Percentiles rank a stretch among this genome's conserved stretches.
These are phyloP conservation scores for Theonella swinhoei DNA, from an alignment of 37 sponge, comb jelly and placozoan species.

Conservation along the genomic window DNA sequence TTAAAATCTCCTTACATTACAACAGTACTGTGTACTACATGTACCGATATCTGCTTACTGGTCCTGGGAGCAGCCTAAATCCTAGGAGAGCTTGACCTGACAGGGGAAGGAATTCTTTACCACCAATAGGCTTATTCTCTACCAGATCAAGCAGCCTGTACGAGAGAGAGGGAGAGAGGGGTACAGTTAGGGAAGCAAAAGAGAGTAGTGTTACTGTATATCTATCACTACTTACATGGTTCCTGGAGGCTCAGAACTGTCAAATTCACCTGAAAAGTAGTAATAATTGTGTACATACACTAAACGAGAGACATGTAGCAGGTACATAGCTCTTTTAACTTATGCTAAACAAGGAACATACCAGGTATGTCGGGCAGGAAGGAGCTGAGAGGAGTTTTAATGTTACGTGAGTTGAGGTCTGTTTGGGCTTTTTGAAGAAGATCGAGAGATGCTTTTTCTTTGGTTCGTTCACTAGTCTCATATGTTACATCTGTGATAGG, in stretches of 20 bases:
- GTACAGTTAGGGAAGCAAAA: background rate
- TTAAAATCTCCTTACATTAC: no score
- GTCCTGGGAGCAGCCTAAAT: conserved; percentile 80
- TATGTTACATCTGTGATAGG: background rate
- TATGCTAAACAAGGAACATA: background rate
- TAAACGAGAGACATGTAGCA: background rate
- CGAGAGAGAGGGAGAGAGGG: no score
- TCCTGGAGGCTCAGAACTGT: conserved; percentile 38
- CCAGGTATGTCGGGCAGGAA: conserved; percentile 88
- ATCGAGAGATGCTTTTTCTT: conserved; percentile 40
- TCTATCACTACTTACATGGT: conserved; percentile 20
- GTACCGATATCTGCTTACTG: no score
- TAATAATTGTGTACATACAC: background rate
- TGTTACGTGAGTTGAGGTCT: conserved; percentile 53
- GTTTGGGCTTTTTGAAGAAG: conserved; percentile 55
- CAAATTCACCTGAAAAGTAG: conserved; percentile 56
- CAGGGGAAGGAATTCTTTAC: conserved; percentile 67
- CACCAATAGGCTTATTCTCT: conserved; percentile 72
- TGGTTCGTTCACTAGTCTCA: conserved; percentile 1
- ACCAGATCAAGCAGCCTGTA: conserved; percentile 59
- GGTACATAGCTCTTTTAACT: background rate
- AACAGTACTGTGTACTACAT: no score
- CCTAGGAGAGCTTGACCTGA: conserved; percentile 68
- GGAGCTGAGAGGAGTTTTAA: conserved; percentile 77
- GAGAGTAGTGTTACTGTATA: background rate